These are phyloP conservation scores for Otis tarda DNA, from an alignment of 2,113 vertebrate genomes.

Conservation along the genomic window DNA sequence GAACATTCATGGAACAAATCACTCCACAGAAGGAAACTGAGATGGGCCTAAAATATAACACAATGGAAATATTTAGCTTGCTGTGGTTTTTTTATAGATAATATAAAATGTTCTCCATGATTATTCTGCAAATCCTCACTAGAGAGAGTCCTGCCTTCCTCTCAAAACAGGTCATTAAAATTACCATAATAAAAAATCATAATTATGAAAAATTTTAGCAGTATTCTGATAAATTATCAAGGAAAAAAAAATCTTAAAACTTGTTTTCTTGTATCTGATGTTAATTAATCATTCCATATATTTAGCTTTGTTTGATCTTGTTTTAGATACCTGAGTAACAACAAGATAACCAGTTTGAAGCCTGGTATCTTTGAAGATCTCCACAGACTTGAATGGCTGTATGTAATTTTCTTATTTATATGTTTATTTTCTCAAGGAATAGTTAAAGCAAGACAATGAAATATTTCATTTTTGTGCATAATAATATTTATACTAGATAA, in stretches of 20 bases:
- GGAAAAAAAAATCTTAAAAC: background rate
- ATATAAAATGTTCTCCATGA: background rate
- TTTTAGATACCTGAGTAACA: slow-evolving; percentile 89
- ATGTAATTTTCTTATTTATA: slow-evolving; percentile 64
- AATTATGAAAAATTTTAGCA: background rate
- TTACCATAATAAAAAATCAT: background rate
- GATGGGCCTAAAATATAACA: background rate
- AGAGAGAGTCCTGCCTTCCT: background rate
- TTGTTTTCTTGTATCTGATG: background rate
- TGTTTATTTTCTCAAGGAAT: background rate
- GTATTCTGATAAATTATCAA: background rate
- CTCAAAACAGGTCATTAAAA: background rate
- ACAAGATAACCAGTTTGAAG: slow-evolving; percentile 85
- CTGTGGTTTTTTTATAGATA: background rate
- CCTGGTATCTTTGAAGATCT: slow-evolving; percentile 91
- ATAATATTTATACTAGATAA: background rate
- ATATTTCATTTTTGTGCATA: background rate
- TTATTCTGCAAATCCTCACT: background rate
- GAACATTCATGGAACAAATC: background rate
- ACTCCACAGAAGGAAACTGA: background rate
- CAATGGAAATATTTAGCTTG: background rate
- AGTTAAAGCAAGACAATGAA: background rate
- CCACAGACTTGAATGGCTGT: slow-evolving; percentile 93
- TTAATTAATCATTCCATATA: background rate
- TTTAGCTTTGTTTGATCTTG: background rate